These are phyloP conservation scores for Apodemia mormo DNA, from an alignment of 2,888 invertebrate genomes.

Conservation along the genomic window DNA sequence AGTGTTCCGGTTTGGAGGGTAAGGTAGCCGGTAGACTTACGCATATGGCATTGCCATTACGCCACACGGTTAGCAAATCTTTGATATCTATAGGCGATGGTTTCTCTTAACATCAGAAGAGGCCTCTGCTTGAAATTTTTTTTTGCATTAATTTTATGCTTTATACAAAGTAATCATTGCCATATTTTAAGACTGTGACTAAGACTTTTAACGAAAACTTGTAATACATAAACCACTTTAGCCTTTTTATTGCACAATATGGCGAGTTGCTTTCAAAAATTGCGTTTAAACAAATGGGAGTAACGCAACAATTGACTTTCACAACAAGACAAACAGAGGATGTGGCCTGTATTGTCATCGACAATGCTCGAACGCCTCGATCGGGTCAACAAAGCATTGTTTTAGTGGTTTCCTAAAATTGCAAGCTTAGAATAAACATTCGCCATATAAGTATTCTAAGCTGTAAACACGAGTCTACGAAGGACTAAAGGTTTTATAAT, in stretches of 20 bases:
- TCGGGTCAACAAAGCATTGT: constrained; percentile 48
- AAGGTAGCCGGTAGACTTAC: too few relatives aligned
- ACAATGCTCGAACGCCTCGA: constrained; percentile 47
- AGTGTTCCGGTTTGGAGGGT: too few relatives aligned
- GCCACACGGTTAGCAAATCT: too few relatives aligned
- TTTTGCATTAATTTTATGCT: not conserved
- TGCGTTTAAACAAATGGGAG: constrained; percentile 63
- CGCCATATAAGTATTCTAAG: constrained; percentile 29
- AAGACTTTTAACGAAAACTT: constrained; percentile 17
- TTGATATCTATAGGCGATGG: too few relatives aligned
- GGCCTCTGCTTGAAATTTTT: too few relatives aligned
- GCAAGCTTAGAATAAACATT: constrained; percentile 41
- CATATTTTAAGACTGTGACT: not conserved
- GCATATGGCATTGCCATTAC: too few relatives aligned
- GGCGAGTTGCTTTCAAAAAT: constrained; percentile 60
- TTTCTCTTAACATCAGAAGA: too few relatives aligned
- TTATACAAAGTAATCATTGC: constrained; percentile 31
- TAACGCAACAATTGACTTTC: constrained; percentile 67
- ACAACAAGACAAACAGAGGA: constrained; percentile 73
- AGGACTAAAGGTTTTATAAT: not conserved
- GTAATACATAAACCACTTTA: constrained; percentile 32
- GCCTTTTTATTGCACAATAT: constrained; percentile 44
- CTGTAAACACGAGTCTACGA: not conserved
- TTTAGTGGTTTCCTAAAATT: constrained; percentile 48
- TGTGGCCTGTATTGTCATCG: constrained; percentile 65